phyloP scores from a whole-genome alignment of 1,140 invertebrate genomes.

The Olivierus martensii region DNA sequence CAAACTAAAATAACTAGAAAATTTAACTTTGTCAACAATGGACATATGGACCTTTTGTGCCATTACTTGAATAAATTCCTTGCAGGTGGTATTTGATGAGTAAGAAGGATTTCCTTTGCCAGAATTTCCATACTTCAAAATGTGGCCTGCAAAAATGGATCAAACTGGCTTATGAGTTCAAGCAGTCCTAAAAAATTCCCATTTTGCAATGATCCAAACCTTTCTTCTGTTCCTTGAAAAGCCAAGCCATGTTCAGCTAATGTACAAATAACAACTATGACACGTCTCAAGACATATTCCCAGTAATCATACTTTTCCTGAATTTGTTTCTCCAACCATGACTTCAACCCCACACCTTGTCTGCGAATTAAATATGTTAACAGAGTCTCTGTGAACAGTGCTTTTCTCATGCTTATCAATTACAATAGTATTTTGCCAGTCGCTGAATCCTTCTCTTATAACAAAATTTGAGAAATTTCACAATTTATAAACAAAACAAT shows the following conservation, averaged over 20 bases:
- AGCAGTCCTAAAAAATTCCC: constrained; percentile 17
- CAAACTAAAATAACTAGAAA: constrained; percentile 1
- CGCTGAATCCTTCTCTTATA: constrained; percentile 9
- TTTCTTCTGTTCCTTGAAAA: constrained; percentile 19
- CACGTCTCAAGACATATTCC: constrained; percentile 5
- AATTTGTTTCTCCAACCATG: no score
- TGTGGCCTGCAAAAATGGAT: constrained; percentile 18
- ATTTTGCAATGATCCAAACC: constrained; percentile 19
- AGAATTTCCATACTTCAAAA: constrained; percentile 1
- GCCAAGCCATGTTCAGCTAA: constrained; percentile 16
- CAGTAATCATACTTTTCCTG: constrained; percentile 7
- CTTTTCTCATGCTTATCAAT: constrained; percentile 1
- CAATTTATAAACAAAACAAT: constrained; percentile 18
- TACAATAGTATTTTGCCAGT: constrained; percentile 13
- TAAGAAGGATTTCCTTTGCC: constrained; percentile 9
- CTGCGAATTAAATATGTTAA: no score
- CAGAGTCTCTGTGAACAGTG: no score
- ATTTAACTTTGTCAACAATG: constrained; percentile 2
- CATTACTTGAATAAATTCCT: constrained; percentile 7
- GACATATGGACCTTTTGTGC: neutral
- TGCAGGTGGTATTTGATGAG: neutral
- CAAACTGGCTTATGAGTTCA: constrained; percentile 19
- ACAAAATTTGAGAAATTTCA: constrained; percentile 11
- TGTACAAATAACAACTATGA: constrained; percentile 18
- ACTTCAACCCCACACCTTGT: no score